Evolutionary conservation across 2,888 invertebrate genomes (phyloP), one percentile per base, ranked within the genome.

Genomic region (Candidula unifasciata): DNA sequence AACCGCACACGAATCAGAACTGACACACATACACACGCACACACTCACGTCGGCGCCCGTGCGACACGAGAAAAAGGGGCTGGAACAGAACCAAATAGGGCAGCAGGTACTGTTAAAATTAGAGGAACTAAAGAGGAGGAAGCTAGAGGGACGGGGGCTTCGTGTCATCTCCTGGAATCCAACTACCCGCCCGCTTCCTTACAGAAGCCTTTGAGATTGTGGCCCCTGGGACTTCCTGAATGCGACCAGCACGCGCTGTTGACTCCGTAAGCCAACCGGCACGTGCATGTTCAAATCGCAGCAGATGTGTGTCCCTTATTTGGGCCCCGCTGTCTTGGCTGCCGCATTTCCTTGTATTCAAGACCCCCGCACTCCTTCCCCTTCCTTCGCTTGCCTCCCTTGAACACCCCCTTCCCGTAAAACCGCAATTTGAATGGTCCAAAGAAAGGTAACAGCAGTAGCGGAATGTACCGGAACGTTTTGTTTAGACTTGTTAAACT

Each of bases 201-300:
- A 30, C 10, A 21, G 30, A 54, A 54, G 74, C 30, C 3, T 54
- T 21, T 33, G 33, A 21, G 27, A 73, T n/a, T n/a, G 44, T 37
- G n/a, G n/a, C n/a, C 73, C 27, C n/a, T 44, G 52, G 73, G n/a
- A 6, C 35, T 74, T 52, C 16, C 30, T 27, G 54, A 54, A 74
- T 54, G 27, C 27, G 16, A 30, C n/a, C n/a, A 57, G 74, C 74
- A 74, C 74, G 74, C 54, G 74, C 74, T 33, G 54, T 30, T 74
- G 74, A 54, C 54, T 74, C 74, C 27, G 52, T 54, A 54, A 21
- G 54, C 74, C 74, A 74, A 74, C 54, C 74, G 54, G 74, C 74
- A 74, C 74, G 54, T 74, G 74, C 74, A 74, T 54, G 74, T 74
- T 74, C 54, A 30, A 74, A 54, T 33, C 54, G 8, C 10, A 54